Evolutionary conservation across 2,888 invertebrate species (phyloP), one percentile per base, ranked within the genome.

Genomic region (Scaptodrosophila latifasciaeformis): DNA sequence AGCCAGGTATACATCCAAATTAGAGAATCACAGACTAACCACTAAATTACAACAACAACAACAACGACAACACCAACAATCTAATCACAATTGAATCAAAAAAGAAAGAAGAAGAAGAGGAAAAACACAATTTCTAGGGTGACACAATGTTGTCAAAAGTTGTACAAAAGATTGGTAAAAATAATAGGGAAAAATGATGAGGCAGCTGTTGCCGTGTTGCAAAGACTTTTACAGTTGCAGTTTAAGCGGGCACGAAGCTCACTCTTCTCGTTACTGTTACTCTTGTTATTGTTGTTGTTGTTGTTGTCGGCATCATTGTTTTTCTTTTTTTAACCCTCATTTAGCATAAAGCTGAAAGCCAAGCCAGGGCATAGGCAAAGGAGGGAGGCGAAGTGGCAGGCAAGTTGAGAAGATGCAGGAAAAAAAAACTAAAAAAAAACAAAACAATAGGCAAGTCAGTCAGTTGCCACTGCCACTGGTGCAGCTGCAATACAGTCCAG

Each of bases 321-420:
- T n/a, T n/a, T n/a, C n/a, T n/a, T n/a, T n/a, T 61, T 65, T 71
- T 49, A 79, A 65, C 72, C 79, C 79, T 79, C 76, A 79, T 79
- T 74, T 79, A 74, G 70, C 74, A 80, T 72, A 72, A 79, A 64
- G n/a, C n/a, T n/a, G n/a, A n/a, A n/a, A n/a, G n/a, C n/a, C n/a
- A n/a, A n/a, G n/a, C n/a, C n/a, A n/a, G n/a, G n/a, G n/a, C n/a
- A n/a, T n/a, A n/a, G n/a, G n/a, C n/a, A 62, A 21, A 10, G 17
- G 24, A 35, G 54, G 58, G 66, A 43, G 42, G 29, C 34, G 15
- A 31, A 39, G 34, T 9, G 15, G 24, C 12, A 34, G 34, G 47
- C n/a, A n/a, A n/a, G n/a, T n/a, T n/a, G n/a, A n/a, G n/a, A n/a
- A n/a, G n/a, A n/a, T n/a, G n/a, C n/a, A n/a, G n/a, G n/a, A n/a